These are phyloP conservation scores for Andrena praecox DNA, from an alignment of 2,888 invertebrate species.

Conservation along the genomic window DNA sequence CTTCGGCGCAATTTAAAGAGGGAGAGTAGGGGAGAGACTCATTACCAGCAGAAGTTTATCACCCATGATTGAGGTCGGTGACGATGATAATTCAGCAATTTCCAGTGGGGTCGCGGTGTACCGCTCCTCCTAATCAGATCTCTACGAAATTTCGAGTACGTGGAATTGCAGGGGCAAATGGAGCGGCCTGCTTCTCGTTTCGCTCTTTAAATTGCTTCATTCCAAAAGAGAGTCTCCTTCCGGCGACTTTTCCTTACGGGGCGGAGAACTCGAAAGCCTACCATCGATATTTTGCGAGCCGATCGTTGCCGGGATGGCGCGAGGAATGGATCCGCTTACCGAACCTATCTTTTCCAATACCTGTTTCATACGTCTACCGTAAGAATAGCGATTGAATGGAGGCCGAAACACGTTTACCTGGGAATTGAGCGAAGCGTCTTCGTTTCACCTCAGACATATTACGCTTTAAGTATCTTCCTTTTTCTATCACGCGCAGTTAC, in stretches of 20 bases:
- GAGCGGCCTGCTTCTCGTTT: constrained; percentile 27
- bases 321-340: constrained; percentile 26
- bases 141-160: constrained; percentile 49
- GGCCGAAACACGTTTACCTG: background rate
- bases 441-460: background rate
- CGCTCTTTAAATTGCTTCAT: constrained; percentile 58
- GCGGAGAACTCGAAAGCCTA: constrained; percentile 35
- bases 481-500: background rate
- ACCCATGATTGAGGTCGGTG: constrained; percentile 38
- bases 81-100: constrained; percentile 55
- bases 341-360: constrained; percentile 13
- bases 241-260: constrained; percentile 4
- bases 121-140: constrained; percentile 52
- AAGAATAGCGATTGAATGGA: background rate
- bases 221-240: constrained; percentile 27
- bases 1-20: constrained; percentile 45
- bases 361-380: background rate
- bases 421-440: constrained; percentile 8
- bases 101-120: constrained; percentile 41
- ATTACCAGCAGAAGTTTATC: constrained; percentile 59
- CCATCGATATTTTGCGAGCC: constrained; percentile 22
- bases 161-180: constrained; percentile 19
- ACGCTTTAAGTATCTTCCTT: background rate
- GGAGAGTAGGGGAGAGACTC: constrained; percentile 41
- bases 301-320: constrained; percentile 16